Conservation (phyloP, 2,113 vertebrate species). For the Phalacrocorax carbo region DNA sequence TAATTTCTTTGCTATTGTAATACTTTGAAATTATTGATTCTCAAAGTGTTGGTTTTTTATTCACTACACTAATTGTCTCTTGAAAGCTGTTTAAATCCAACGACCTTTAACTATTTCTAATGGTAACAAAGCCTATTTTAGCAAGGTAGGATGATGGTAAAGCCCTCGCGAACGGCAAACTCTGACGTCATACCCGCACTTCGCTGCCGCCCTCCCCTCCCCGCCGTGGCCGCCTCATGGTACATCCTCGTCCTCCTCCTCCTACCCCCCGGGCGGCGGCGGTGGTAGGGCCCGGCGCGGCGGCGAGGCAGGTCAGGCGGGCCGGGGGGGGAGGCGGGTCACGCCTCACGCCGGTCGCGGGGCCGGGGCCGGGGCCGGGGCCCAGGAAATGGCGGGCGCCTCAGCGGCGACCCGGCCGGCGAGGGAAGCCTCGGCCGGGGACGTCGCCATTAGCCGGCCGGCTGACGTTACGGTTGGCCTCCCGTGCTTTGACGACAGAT, state of each 20-base stretch:
- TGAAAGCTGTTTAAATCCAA: background rate
- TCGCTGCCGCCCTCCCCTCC: rapidly evolving
- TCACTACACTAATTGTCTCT: background rate
- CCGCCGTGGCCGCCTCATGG: background rate
- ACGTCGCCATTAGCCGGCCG: background rate
- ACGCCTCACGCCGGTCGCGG: no score
- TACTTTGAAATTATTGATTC: background rate
- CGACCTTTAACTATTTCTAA: background rate
- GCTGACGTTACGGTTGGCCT: background rate
- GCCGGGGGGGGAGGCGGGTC: background rate
- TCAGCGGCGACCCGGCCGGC: no score
- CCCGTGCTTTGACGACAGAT: background rate
- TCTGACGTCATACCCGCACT: rapidly evolving
- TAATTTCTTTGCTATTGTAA: background rate
- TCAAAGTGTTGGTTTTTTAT: background rate
- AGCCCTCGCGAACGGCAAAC: no score
- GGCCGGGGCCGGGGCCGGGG: no score
- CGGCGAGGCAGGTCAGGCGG: background rate
- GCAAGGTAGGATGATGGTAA: rapidly evolving
- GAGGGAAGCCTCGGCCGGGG: background rate
- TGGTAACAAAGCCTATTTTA: rapidly evolving
- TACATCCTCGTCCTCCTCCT: background rate
- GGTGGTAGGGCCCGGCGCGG: no score
- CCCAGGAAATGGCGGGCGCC: no score
- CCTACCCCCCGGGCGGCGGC: no score